Evolutionary conservation across 2,797 vertebrate species (phyloP).

Genomic region (Novumbra hubbsi): DNA sequence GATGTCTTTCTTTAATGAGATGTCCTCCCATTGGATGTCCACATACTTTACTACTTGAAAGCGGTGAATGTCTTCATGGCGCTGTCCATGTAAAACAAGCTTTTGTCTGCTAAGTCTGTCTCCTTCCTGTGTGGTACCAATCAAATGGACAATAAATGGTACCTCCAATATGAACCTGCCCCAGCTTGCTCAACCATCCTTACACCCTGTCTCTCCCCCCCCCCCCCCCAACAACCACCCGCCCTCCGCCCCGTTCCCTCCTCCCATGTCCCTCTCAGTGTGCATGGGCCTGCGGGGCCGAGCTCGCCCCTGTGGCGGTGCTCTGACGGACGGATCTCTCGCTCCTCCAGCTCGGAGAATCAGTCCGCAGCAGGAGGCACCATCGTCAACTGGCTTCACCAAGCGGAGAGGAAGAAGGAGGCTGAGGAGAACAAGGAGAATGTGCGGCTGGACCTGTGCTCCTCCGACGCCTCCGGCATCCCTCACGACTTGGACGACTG

Average conservation of each 20-base stretch:
- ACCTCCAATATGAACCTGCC: neutral
- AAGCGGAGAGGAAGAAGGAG: slow-evolving; percentile 81
- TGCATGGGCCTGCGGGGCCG: slow-evolving; percentile 79
- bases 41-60: too few relatives aligned
- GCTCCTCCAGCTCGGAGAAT: slow-evolving; percentile 77
- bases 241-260: too few relatives aligned
- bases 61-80: too few relatives aligned
- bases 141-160: neutral
- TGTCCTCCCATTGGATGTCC: too few relatives aligned
- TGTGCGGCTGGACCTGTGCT: slow-evolving; percentile 83
- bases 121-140: neutral
- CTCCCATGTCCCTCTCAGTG: slow-evolving; percentile 41
- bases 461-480: slow-evolving; percentile 85
- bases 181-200: neutral
- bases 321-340: slow-evolving; percentile 73
- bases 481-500: slow-evolving; percentile 88
- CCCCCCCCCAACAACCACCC: too few relatives aligned
- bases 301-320: slow-evolving; percentile 84
- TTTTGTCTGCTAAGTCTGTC: neutral
- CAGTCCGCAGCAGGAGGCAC: slow-evolving; percentile 66
- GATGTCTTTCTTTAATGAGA: too few relatives aligned
- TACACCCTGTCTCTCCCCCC: neutral
- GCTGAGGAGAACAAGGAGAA: slow-evolving; percentile 98
- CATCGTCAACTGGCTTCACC: slow-evolving; percentile 58
- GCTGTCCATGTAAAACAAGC: too few relatives aligned